Evolutionary conservation across 2,888 invertebrate species (phyloP).

Genomic region (Agrochola litura): DNA sequence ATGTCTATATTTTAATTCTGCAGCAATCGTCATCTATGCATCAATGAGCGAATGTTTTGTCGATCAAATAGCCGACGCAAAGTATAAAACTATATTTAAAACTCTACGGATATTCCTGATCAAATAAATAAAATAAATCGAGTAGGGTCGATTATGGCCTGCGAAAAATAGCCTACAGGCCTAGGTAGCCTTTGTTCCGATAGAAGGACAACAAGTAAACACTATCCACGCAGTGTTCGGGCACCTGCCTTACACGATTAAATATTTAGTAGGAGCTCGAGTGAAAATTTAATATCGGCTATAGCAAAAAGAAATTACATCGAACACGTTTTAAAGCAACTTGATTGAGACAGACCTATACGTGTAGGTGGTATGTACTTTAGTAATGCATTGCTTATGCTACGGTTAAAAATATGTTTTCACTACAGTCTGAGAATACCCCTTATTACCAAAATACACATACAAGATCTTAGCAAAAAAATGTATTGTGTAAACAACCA

Average conservation of each 20-base stretch:
- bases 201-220: slow-evolving; percentile 6
- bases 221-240: not conserved
- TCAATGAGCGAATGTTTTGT: not conserved
- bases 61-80: not conserved
- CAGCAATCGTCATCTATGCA: not conserved
- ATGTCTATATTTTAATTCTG: not conserved
- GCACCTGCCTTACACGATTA: not conserved
- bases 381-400: not conserved
- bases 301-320: slow-evolving; percentile 4
- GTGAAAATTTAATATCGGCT: slow-evolving; percentile 17
- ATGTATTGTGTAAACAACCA: not conserved
- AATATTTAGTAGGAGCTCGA: slow-evolving; percentile 23
- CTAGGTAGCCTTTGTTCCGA: not conserved
- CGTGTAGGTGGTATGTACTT: not conserved
- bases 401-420: not conserved
- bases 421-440: not conserved
- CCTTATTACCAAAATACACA: not conserved
- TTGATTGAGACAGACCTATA: not conserved
- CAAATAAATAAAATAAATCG: not conserved
- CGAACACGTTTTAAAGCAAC: slow-evolving; percentile 15
- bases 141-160: not conserved
- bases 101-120: not conserved
- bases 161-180: not conserved
- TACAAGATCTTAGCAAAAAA: not conserved
- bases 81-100: not conserved